These are phyloP conservation scores for Corythoichthys intestinalis DNA, from an alignment of 2,113 vertebrate genomes.

Conservation along the genomic window DNA sequence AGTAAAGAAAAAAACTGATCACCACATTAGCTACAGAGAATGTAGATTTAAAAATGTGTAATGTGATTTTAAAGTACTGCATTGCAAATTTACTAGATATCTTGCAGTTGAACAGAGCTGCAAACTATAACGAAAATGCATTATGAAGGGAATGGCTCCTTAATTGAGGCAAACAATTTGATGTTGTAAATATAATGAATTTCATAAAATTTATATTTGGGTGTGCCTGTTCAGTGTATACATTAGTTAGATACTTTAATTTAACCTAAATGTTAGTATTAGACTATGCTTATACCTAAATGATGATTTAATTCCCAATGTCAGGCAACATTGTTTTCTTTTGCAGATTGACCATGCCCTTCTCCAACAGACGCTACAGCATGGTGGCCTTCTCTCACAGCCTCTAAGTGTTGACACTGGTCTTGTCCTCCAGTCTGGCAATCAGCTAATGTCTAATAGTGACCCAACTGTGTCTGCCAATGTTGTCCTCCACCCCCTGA, in stretches of 20 bases:
- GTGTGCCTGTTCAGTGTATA: not conserved
- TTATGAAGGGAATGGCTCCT: not conserved
- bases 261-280: not conserved
- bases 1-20: no score
- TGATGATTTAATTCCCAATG: not conserved
- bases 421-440: slow-evolving; percentile 66
- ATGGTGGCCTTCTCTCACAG: slow-evolving; percentile 82
- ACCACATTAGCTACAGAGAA: no score
- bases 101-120: not conserved
- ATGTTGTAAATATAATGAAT: not conserved
- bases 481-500: slow-evolving; percentile 90
- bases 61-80: not conserved
- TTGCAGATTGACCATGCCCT: slow-evolving; percentile 88
- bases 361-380: slow-evolving; percentile 90
- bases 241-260: not conserved
- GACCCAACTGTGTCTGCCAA: slow-evolving; percentile 81
- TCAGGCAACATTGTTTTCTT: slow-evolving; percentile 1
- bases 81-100: not conserved
- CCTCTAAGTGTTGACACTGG: slow-evolving; percentile 78
- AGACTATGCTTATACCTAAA: not conserved
- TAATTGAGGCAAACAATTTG: not conserved
- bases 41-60: not conserved
- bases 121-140: not conserved
- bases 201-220: not conserved
- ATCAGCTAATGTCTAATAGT: slow-evolving; percentile 75